A percentile compares a stretch with the other conserved stretches of the same genome.
phyloP scores from a whole-genome alignment of 30 jellyfish, hydroid and myxozoan genomes.

The Turritopsis rubra region DNA sequence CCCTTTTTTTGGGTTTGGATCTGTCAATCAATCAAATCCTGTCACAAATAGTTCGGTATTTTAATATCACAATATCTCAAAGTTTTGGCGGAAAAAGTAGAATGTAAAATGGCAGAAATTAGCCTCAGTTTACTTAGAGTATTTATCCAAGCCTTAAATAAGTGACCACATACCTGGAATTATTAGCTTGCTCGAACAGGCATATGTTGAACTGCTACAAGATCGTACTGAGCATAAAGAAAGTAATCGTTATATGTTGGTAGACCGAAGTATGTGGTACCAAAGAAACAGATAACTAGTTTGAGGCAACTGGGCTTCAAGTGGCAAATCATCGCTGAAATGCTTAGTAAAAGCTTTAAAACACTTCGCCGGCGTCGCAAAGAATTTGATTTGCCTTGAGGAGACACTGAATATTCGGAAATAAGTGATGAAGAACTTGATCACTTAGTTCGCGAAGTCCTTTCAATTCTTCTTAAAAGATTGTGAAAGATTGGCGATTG shows the following conservation, averaged over 20 bases:
- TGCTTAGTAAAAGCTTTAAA: background rate
- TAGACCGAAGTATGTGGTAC: conserved; percentile 1
- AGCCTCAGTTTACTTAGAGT: background rate
- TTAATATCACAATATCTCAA: too few species aligned
- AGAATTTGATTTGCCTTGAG: background rate
- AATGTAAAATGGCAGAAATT: background rate
- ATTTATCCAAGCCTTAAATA: background rate
- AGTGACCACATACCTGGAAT: background rate
- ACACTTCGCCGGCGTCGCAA: conserved; percentile 1
- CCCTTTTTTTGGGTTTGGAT: too few species aligned
- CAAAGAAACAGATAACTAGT: background rate
- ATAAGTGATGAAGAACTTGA: background rate
- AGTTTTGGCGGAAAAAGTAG: background rate
- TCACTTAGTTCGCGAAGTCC: background rate
- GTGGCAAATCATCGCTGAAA: background rate
- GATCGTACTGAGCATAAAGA: too few species aligned
- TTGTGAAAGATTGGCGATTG: background rate
- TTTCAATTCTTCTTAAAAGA: background rate
- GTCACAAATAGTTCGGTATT: too few species aligned
- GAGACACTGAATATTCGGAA: too few species aligned
- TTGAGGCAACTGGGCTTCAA: background rate
- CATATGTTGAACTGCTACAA: background rate
- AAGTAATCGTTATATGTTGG: background rate
- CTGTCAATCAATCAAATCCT: too few species aligned
- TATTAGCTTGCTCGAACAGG: background rate